A percentile compares a stretch with the other conserved stretches of the same genome.
phyloP scores from a whole-genome alignment of 2,113 vertebrate species.

The Lycaon pictus region DNA sequence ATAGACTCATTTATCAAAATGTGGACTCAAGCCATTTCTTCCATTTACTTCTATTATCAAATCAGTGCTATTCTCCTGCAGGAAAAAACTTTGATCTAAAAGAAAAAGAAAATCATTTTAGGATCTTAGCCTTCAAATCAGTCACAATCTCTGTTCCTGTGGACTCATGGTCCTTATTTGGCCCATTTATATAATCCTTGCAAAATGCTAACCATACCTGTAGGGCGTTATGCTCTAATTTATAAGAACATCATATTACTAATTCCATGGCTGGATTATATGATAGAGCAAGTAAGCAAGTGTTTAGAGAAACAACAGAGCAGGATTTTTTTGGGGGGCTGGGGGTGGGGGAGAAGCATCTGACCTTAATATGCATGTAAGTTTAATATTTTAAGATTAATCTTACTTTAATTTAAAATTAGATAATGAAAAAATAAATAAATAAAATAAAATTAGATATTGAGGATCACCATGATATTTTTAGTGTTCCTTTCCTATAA shows the following conservation, averaged over 20 bases:
- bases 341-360: neutral
- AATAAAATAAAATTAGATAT: neutral
- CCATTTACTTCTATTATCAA: neutral
- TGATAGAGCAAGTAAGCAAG: neutral
- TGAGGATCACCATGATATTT: neutral
- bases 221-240: neutral
- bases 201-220: neutral
- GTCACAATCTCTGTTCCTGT: neutral
- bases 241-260: neutral
- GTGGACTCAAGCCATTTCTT: neutral
- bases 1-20: neutral
- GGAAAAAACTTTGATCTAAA: neutral
- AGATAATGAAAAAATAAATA: neutral
- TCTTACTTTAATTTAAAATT: neutral
- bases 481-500: neutral
- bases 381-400: neutral
- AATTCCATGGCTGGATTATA: neutral
- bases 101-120: neutral
- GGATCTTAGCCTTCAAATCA: neutral
- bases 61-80: neutral
- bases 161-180: neutral
- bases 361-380: neutral
- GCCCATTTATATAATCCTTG: neutral
- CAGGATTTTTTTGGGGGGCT: neutral
- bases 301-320: neutral